Conservation (phyloP, 2,797 vertebrate species). For the Hypotaenidia okinawae region DNA sequence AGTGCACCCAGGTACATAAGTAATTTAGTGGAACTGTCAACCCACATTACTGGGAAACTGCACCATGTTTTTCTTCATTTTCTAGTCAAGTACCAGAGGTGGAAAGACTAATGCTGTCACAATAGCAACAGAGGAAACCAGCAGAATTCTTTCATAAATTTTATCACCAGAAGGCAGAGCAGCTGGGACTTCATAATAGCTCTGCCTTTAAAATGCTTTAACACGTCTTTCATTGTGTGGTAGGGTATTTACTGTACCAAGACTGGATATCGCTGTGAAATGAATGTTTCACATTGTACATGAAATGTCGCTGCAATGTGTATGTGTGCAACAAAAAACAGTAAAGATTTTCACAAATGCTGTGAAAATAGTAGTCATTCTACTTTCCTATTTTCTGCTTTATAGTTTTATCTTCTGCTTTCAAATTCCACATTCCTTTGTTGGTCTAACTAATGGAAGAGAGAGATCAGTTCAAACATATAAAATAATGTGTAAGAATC, state of each 20-base stretch:
- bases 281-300: slow-evolving; percentile 8
- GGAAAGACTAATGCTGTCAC: slow-evolving; percentile 25
- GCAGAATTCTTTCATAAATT: slow-evolving; percentile 18
- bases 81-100: not conserved
- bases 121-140: not conserved
- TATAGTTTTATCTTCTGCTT: not conserved
- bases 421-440: not conserved
- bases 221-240: not conserved
- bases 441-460: not conserved
- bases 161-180: slow-evolving; percentile 6
- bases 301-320: not conserved
- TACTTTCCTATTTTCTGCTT: not conserved
- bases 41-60: not conserved
- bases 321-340: not conserved
- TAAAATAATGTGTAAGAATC: not conserved
- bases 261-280: not conserved
- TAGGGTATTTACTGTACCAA: not conserved
- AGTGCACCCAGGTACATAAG: not conserved
- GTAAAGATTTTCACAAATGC: not conserved
- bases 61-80: slow-evolving; percentile 33
- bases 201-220: slow-evolving; percentile 33
- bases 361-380: not conserved
- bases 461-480: not conserved
- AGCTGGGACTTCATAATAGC: not conserved
- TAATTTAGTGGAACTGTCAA: slow-evolving; percentile 28